Percentiles rank a stretch among this genome's conserved stretches.
These are phyloP conservation scores for Dromaius novaehollandiae DNA, from an alignment of 2,113 vertebrate species.

Conservation along the genomic window DNA sequence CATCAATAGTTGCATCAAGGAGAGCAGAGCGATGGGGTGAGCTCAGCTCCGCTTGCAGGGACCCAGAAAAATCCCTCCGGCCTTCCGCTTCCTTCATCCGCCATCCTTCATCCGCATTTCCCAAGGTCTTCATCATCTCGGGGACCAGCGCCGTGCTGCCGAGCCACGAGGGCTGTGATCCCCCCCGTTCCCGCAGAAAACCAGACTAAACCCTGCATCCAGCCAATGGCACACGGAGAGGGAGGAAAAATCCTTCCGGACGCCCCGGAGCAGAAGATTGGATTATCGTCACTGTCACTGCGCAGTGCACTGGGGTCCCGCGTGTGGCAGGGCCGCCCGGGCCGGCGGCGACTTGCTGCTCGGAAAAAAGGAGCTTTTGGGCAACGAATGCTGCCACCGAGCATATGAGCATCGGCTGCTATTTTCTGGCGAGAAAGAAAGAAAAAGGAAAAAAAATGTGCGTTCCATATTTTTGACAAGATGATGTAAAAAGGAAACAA, in stretches of 20 bases:
- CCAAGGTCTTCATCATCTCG: background rate
- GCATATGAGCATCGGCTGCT: background rate
- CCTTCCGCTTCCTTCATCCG: too few species aligned
- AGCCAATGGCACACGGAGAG: rapidly evolving
- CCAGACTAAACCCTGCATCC: rapidly evolving
- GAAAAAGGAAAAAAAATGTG: background rate
- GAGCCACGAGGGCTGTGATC: too few species aligned
- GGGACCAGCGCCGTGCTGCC: rapidly evolving
- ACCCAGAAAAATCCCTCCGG: background rate
- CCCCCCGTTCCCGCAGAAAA: background rate
- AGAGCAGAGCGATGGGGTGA: rapidly evolving
- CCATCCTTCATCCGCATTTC: rapidly evolving
- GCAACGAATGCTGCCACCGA: background rate
- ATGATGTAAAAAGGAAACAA: slow-evolving; percentile 7
- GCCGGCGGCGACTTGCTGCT: background rate
- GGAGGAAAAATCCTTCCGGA: background rate
- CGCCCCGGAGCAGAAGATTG: background rate
- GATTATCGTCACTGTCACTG: rapidly evolving
- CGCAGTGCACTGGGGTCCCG: background rate
- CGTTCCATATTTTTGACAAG: background rate
- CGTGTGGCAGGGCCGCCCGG: background rate
- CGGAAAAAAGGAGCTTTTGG: background rate
- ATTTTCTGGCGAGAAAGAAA: background rate
- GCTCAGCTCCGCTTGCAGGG: background rate
- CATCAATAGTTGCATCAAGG: background rate